phyloP scores from a whole-genome alignment of 1,140 invertebrate species.

The Trichonephila inaurata region DNA sequence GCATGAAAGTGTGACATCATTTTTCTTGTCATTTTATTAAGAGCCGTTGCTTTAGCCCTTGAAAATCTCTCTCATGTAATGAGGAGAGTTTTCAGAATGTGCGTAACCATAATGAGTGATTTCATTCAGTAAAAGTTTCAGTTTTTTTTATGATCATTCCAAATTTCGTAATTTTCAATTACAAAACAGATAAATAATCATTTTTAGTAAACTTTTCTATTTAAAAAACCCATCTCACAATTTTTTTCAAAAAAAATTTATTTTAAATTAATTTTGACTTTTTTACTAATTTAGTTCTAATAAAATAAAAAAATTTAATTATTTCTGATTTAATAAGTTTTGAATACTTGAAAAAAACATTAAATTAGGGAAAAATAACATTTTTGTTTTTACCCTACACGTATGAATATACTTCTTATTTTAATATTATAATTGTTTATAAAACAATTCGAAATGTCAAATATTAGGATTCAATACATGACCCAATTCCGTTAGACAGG shows the following conservation, averaged over 20 bases:
- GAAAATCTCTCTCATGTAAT: not conserved
- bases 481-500: constrained; percentile 33
- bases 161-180: constrained; percentile 16
- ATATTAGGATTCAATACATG: not conserved
- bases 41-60: not conserved
- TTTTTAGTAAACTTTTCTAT: not conserved
- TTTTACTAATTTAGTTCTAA: too few species aligned
- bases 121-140: not conserved
- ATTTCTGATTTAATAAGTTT: too few species aligned
- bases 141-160: not conserved
- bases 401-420: not conserved
- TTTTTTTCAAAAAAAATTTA: not conserved
- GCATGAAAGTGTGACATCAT: not conserved
- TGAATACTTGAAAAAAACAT: too few species aligned
- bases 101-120: not conserved
- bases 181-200: constrained; percentile 26
- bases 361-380: not conserved
- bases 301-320: too few species aligned
- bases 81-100: not conserved
- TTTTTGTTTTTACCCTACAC: not conserved
- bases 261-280: too few species aligned
- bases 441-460: not conserved
- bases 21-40: not conserved
- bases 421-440: not conserved
- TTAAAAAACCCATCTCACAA: not conserved